phyloP scores from a whole-genome alignment of 2,113 vertebrate species.

The Eubucco bourcierii region DNA sequence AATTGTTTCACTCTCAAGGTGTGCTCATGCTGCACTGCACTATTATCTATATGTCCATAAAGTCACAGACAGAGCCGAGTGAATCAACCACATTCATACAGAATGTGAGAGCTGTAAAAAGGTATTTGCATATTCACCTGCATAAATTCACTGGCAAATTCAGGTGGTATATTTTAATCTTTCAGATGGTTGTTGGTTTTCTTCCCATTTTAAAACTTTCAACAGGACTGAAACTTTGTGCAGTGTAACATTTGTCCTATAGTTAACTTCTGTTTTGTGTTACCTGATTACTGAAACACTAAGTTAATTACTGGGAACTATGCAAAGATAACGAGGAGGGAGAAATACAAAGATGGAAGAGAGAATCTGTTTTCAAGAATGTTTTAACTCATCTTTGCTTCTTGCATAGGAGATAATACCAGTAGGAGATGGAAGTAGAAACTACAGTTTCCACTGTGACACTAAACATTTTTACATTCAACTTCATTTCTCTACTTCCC shows the following conservation, averaged over 20 bases:
- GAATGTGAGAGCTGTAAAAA: not conserved
- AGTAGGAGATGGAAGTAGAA: not conserved
- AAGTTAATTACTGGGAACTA: not conserved
- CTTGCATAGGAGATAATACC: not conserved
- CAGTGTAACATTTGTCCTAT: not conserved
- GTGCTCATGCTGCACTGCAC: fast-evolving
- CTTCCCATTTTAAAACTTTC: not conserved
- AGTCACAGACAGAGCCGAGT: not conserved
- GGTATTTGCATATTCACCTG: not conserved
- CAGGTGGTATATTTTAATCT: not conserved
- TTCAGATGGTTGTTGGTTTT: not conserved
- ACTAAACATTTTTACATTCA: not conserved
- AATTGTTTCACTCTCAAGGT: fast-evolving
- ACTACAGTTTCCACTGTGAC: not conserved
- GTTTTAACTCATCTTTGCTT: not conserved
- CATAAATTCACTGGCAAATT: not conserved
- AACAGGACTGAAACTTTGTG: not conserved
- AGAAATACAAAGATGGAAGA: not conserved
- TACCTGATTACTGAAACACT: not conserved
- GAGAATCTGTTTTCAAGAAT: not conserved
- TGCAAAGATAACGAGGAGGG: not conserved
- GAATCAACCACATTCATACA: not conserved
- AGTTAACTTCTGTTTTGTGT: not conserved
- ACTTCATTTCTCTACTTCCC: not conserved
- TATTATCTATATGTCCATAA: fast-evolving